Evolutionary conservation across 2,113 vertebrate species (phyloP), one percentile per base, ranked within the genome.

Genomic region (Oriolus oriolus): DNA sequence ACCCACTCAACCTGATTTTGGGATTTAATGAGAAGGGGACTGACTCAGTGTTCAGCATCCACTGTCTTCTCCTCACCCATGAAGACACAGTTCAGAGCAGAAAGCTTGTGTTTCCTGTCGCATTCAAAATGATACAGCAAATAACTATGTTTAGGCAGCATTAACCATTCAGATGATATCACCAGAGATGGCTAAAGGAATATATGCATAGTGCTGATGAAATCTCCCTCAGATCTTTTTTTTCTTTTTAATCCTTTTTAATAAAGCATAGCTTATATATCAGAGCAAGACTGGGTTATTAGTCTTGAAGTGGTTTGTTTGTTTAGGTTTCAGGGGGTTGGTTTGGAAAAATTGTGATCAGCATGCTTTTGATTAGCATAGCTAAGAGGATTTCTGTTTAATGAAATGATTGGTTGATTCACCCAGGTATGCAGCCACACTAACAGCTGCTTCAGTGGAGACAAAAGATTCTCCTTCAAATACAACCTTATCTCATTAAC

Each of bases 331-430:
- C 71, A 80, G 68, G 39, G 47, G 7, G 12, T 41, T 78, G 92
- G 66, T 74, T 84, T 90, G 75, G 47, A 64, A 89, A 96, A 94
- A 68, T 6, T 56, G 26, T 54, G n/a, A 70, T 78, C 44, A 95
- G 63, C 33, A 49, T 74, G 33, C 42, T 90, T 95, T 95, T 90
- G 87, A 93, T 94, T 87, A 76, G 65, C 90, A 84, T 57, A 60
- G 42, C 69, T 79, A 87, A 93, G 87, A 70, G 93, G 65, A 93
- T 35, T 90, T 90, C 37, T 16, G 6, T 79, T 95, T 94, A 97
- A 97, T 84, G 53, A 90, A 97, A 96, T 97, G 80, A 96, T 96
- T 97, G 96, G 79, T 96, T 92, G 61, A 96, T 90, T 96, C 82
- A 95, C 41, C 69, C 68, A 85, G 54, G 76, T 93, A 95, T 80